Base-by-base conservation (phyloP, 2,888 invertebrate genomes). In the Synergus japonicus region DNA sequence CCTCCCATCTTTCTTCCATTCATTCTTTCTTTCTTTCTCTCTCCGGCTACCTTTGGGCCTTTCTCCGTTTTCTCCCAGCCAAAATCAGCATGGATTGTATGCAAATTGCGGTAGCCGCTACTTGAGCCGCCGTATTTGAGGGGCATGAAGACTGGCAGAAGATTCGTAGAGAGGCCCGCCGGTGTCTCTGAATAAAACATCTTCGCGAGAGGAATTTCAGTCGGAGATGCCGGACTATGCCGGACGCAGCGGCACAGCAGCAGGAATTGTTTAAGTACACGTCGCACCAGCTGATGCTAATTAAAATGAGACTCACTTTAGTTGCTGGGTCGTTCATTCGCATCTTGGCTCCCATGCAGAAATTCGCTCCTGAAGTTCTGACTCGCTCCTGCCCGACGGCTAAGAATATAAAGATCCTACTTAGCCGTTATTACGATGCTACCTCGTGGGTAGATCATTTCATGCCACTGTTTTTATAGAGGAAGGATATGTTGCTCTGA, bases 371-470 rank as follows among this genome's bases (percentile, higher is more conserved):
- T 81, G 76, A 80, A 82, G 76, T 83, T 44, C 78, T 67, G 77
- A 81, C 83, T 85, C 83, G 66, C 83, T 82, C 77, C 78, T 88
- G 88, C 91, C 91, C 90, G 86, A 88, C 88, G 91, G 91, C 91
- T 85, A 90, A 88, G 91, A 91, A 91, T 91, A 91, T 91, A 91
- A 91, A 91, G 91, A 91, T 91, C 91, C 91, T 91, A 91, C 90
- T 91, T 91, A 91, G 90, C 88, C 88, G 88, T 89, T 90, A 91
- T 90, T 91, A 91, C 89, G 88, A 89, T 86, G 87, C 87, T 88
- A 88, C 89, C 88, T 88, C 87, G 87, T 88, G 89, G 89, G 88
- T 85, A 88, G 89, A 90, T 89, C 87, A 87, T 89, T 91, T 84
- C 84, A 86, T 87, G 90, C 90, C 89, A 89, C 89, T 85, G 90